These are phyloP conservation scores for Colossoma macropomum DNA, from an alignment of 2,113 vertebrate species.

Conservation along the genomic window DNA sequence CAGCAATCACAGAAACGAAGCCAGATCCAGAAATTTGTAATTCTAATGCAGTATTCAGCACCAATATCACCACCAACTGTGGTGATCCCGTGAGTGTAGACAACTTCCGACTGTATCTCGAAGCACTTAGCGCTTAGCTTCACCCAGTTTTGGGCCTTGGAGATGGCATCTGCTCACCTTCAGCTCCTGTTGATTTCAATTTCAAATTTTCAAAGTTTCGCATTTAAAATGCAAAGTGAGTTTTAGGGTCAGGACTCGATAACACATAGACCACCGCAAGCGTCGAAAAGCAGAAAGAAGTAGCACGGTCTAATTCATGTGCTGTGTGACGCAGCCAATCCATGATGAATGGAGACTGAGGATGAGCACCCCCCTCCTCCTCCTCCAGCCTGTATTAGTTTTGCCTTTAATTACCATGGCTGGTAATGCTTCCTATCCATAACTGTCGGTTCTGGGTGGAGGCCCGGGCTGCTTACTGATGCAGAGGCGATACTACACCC, in stretches of 20 bases:
- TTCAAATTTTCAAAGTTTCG: not conserved
- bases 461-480: constrained; percentile 89
- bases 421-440: constrained; percentile 92
- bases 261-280: constrained; percentile 28
- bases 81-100: not conserved
- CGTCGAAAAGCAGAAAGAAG: constrained; percentile 29
- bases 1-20: no score
- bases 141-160: not conserved
- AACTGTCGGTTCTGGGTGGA: constrained; percentile 86
- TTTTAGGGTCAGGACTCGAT: constrained; percentile 19
- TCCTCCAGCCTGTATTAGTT: constrained; percentile 85
- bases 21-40: no score
- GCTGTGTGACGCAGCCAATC: constrained; percentile 73
- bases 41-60: no score
- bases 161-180: not conserved
- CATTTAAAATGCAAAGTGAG: constrained; percentile 4
- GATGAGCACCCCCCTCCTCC: constrained; percentile 78
- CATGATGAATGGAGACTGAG: constrained; percentile 86
- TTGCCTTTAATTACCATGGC: constrained; percentile 90
- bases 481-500: constrained; percentile 69
- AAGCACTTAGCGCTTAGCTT: not conserved
- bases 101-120: not conserved
- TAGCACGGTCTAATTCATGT: constrained; percentile 78
- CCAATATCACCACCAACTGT: not conserved
- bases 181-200: not conserved